phyloP scores from a whole-genome alignment of 2,113 vertebrate species.

The Sardina pilchardus region DNA sequence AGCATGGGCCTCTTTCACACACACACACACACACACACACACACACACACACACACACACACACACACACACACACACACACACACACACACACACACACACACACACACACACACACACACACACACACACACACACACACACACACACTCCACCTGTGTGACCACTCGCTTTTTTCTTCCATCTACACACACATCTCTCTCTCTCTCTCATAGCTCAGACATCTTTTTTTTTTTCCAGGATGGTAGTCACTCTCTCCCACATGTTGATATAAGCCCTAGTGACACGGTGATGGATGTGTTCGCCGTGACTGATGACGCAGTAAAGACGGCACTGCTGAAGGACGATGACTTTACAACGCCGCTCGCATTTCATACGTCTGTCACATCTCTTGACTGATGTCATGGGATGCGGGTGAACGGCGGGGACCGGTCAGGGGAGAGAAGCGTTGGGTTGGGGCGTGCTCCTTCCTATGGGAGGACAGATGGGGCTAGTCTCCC shows the following conservation, averaged over 20 bases:
- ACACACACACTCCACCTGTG: not conserved
- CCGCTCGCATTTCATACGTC: conserved; percentile 8
- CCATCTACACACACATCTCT: not conserved
- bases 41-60: too few relatives aligned
- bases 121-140: too few relatives aligned
- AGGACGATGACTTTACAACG: not conserved
- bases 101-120: too few relatives aligned
- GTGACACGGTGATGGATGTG: not conserved
- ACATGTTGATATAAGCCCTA: not conserved
- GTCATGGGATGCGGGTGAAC: not conserved
- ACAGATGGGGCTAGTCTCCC: not conserved
- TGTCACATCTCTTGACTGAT: not conserved
- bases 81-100: too few relatives aligned
- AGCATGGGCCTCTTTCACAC: not conserved
- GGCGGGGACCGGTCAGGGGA: not conserved
- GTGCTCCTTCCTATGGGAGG: not conserved
- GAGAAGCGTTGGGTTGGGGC: not conserved
- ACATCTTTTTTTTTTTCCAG: not conserved
- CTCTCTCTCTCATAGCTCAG: not conserved
- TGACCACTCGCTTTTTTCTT: not conserved
- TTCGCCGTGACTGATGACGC: not conserved
- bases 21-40: too few relatives aligned
- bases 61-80: too few relatives aligned
- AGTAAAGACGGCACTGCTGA: not conserved
- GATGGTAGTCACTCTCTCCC: not conserved